phyloP scores from a whole-genome alignment of 2,113 vertebrate genomes.

The Lipotes vexillifer region DNA sequence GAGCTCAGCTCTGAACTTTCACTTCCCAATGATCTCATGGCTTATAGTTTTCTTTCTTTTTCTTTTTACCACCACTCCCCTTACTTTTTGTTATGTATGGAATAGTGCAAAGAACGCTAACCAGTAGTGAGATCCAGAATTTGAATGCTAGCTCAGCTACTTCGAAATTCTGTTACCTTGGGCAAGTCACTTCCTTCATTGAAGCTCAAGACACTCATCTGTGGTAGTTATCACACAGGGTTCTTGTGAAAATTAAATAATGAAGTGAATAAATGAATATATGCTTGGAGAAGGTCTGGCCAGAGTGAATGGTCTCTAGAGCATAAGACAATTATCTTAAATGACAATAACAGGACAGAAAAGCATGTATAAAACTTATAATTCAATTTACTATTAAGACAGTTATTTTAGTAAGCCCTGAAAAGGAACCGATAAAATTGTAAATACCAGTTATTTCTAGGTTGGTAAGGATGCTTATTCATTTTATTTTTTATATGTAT shows the following conservation, averaged over 20 bases:
- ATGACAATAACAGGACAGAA: background rate
- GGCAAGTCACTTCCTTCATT: background rate
- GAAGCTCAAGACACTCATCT: background rate
- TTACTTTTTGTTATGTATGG: background rate
- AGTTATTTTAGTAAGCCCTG: background rate
- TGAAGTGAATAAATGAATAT: background rate
- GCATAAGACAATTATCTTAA: background rate
- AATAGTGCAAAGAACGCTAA: background rate
- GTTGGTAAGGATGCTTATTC: background rate
- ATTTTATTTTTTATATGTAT: background rate
- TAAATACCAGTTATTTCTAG: background rate
- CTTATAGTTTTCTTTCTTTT: background rate
- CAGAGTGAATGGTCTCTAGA: background rate
- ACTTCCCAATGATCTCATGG: background rate
- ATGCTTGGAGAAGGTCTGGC: background rate
- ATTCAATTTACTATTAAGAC: background rate
- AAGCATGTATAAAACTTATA: background rate
- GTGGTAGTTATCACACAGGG: background rate
- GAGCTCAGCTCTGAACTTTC: background rate
- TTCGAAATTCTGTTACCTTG: background rate
- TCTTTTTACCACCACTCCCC: no score
- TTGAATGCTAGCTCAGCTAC: background rate
- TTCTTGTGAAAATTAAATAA: background rate
- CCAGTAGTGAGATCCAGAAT: background rate
- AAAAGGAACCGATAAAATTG: background rate